These are phyloP conservation scores for Pristionchus fissidentatus DNA, from an alignment of 2,888 invertebrate genomes.

Conservation along the genomic window DNA sequence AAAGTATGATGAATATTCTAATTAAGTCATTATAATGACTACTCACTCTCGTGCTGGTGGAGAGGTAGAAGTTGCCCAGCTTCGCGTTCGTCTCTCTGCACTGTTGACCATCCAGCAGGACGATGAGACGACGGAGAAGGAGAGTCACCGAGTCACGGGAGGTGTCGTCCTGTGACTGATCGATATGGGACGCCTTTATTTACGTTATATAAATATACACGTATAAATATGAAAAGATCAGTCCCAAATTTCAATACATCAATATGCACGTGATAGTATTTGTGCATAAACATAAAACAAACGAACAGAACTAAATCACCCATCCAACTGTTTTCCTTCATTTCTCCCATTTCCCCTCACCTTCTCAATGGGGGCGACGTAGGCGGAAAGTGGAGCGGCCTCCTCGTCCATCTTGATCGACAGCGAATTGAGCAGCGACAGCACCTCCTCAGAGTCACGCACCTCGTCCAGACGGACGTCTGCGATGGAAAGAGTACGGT, in stretches of 20 bases:
- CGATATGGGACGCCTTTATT: not conserved
- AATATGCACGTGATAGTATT: not conserved
- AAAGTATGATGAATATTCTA: not conserved
- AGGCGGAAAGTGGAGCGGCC: not conserved
- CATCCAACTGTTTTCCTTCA: not conserved
- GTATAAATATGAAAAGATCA: no score
- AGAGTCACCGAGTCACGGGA: slow-evolving; percentile 41
- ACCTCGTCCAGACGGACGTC: slow-evolving; percentile 1
- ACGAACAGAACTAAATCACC: not conserved
- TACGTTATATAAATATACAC: no score
- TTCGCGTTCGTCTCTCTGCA: slow-evolving; percentile 54
- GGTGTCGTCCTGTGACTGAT: slow-evolving; percentile 26
- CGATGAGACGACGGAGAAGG: slow-evolving; percentile 56
- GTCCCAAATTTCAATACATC: no score
- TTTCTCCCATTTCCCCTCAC: no score
- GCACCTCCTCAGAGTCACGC: slow-evolving; percentile 6
- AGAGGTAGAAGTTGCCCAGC: slow-evolving; percentile 61
- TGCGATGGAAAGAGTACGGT: not conserved
- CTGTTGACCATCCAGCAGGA: slow-evolving; percentile 52
- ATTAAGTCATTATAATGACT: not conserved
- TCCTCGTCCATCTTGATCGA: slow-evolving; percentile 24
- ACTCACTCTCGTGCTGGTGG: slow-evolving; percentile 56
- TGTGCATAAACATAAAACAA: not conserved
- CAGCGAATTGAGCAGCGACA: slow-evolving; percentile 1
- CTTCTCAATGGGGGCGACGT: slow-evolving; percentile 46